Evolutionary conservation across 2,797 vertebrate species (phyloP).

Genomic region (Rhyacichthys aspro): DNA sequence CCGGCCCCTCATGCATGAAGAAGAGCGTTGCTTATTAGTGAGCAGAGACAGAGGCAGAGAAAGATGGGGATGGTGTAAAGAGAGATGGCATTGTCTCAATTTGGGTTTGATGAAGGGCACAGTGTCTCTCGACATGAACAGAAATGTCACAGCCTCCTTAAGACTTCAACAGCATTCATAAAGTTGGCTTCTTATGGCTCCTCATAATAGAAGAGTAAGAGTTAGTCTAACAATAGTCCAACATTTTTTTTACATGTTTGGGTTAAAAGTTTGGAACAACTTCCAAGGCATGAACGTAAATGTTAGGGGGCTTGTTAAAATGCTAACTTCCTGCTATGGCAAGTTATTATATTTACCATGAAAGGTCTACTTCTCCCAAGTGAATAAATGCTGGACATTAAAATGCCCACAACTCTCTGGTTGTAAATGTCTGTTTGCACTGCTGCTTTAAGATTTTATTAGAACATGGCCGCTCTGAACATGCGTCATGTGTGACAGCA

Average conservation of each 20-base stretch:
- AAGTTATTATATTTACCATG: slow-evolving; percentile 30
- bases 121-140: slow-evolving; percentile 47
- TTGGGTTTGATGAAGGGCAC: slow-evolving; percentile 66
- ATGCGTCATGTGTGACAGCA: slow-evolving; percentile 26
- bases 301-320: slow-evolving; percentile 15
- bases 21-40: slow-evolving; percentile 71
- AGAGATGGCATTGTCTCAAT: slow-evolving; percentile 55
- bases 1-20: slow-evolving; percentile 67
- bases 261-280: slow-evolving; percentile 4
- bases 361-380: slow-evolving; percentile 45
- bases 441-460: slow-evolving; percentile 42
- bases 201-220: too few species aligned
- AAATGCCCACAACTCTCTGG: slow-evolving; percentile 30
- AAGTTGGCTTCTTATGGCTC: not conserved
- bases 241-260: too few species aligned
- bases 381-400: slow-evolving; percentile 27
- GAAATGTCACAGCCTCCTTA: slow-evolving; percentile 27
- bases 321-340: slow-evolving; percentile 16
- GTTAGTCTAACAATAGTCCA: too few species aligned
- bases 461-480: slow-evolving; percentile 26
- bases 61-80: not conserved
- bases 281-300: slow-evolving; percentile 11
- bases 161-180: not conserved
- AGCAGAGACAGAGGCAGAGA: slow-evolving; percentile 39
- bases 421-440: slow-evolving; percentile 58